Conservation (phyloP, 1,140 invertebrate genomes). For the Brachionus sp. region DNA sequence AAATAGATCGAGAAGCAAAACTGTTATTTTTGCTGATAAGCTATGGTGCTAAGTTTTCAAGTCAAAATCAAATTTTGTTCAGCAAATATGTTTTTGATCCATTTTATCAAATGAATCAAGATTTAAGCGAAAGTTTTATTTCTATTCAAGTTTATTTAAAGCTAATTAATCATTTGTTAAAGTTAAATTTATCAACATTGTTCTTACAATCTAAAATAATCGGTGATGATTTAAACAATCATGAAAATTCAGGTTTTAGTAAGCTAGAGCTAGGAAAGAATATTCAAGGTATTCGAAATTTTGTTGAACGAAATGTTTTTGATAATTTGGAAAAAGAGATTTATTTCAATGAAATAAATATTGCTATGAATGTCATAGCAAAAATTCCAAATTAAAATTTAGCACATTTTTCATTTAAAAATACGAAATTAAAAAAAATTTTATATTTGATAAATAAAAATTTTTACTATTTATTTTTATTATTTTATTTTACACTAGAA, state of each 20-base stretch:
- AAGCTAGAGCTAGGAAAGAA: background rate
- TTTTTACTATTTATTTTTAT: too few relatives aligned
- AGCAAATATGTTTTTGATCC: background rate
- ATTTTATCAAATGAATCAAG: background rate
- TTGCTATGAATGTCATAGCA: background rate
- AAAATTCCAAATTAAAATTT: background rate
- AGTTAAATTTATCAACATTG: constrained; percentile 19
- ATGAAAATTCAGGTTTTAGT: background rate
- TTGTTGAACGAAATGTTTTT: background rate
- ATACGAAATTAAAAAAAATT: background rate
- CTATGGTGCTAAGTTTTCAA: constrained; percentile 42
- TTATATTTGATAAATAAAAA: background rate
- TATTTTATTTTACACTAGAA: background rate
- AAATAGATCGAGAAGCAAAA: background rate
- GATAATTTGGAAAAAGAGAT: constrained; percentile 1
- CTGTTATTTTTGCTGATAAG: constrained; percentile 8
- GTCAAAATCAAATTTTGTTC: background rate
- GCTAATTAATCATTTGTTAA: background rate
- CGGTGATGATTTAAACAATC: background rate
- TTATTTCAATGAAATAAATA: background rate
- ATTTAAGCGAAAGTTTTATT: background rate
- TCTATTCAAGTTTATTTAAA: constrained; percentile 32
- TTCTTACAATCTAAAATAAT: background rate
- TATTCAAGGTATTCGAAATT: background rate
- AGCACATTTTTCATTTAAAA: background rate